Conservation (phyloP, 2,888 invertebrate species). For the Neelides folsomi region DNA sequence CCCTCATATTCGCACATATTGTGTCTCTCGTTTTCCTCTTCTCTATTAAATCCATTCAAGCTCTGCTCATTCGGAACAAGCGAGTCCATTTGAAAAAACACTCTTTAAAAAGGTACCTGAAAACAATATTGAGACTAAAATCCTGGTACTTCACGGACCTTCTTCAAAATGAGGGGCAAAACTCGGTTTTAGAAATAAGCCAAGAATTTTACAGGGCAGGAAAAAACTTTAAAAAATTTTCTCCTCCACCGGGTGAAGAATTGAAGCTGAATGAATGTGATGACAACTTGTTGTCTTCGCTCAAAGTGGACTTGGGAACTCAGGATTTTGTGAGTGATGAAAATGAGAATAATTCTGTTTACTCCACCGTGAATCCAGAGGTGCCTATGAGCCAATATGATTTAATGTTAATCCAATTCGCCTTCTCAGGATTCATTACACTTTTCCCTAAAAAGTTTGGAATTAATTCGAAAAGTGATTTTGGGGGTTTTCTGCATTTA, state of each 20-base stretch:
- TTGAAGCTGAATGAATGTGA: constrained; percentile 19
- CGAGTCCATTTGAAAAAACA: constrained; percentile 20
- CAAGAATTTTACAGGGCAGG: constrained; percentile 19
- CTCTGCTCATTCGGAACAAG: constrained; percentile 25
- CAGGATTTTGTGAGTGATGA: neutral
- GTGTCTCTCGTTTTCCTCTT: constrained; percentile 26
- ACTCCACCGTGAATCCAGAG: constrained; percentile 28
- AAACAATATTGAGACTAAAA: constrained; percentile 16
- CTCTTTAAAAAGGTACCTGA: constrained; percentile 18
- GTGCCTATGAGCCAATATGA: constrained; percentile 31
- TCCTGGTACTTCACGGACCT: constrained; percentile 16
- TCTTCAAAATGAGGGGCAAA: neutral
- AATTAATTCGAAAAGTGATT: constrained; percentile 16
- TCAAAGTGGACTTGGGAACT: constrained; percentile 15
- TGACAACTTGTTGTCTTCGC: constrained; percentile 12
- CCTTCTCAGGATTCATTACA: constrained; percentile 27
- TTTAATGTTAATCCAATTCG: constrained; percentile 25
- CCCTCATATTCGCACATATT: constrained; percentile 29
- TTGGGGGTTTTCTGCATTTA: constrained; percentile 28
- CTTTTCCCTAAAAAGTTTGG: constrained; percentile 28
- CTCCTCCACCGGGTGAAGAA: constrained; percentile 28
- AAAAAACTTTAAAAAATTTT: constrained; percentile 24
- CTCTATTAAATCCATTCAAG: constrained; percentile 25
- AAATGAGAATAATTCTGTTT: constrained; percentile 19
- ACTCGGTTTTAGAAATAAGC: constrained; percentile 10